Percentiles rank a stretch among this genome's conserved stretches.
Conservation (phyloP, 2,797 vertebrate species). For the Parambassis ranga region DNA sequence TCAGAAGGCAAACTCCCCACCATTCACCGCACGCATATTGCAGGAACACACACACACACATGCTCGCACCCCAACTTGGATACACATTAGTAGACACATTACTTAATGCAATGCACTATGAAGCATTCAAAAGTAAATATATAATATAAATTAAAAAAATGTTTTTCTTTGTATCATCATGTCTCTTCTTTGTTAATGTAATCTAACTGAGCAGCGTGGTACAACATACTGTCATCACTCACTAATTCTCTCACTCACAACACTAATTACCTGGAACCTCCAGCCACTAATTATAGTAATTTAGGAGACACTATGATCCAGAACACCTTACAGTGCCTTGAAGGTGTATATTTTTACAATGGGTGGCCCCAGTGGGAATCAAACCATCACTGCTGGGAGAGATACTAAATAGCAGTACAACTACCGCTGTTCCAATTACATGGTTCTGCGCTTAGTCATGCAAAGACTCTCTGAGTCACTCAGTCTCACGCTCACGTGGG, state of each 20-base stretch:
- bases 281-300: slow-evolving; percentile 71
- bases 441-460: slow-evolving; percentile 49
- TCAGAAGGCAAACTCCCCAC: slow-evolving; percentile 67
- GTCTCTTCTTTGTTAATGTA: slow-evolving; percentile 22
- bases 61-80: slow-evolving; percentile 16
- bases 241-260: slow-evolving; percentile 67
- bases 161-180: slow-evolving; percentile 5
- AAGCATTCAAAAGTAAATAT: background rate
- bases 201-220: slow-evolving; percentile 32
- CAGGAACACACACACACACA: slow-evolving; percentile 33
- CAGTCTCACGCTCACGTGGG: slow-evolving; percentile 37
- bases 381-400: slow-evolving; percentile 34
- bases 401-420: slow-evolving; percentile 32
- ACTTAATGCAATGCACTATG: slow-evolving; percentile 3
- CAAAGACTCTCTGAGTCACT: slow-evolving; percentile 48
- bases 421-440: slow-evolving; percentile 45
- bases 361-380: slow-evolving; percentile 65
- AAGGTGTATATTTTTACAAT: slow-evolving; percentile 48
- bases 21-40: slow-evolving; percentile 44
- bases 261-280: slow-evolving; percentile 64
- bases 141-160: background rate
- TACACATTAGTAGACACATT: slow-evolving; percentile 12
- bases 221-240: slow-evolving; percentile 61
- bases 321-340: slow-evolving; percentile 48
- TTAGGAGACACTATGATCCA: slow-evolving; percentile 57